Percentiles rank a stretch among this genome's conserved stretches.
Conservation (phyloP, 2,113 vertebrate genomes). For the Petrocephalus microphthalmus region DNA sequence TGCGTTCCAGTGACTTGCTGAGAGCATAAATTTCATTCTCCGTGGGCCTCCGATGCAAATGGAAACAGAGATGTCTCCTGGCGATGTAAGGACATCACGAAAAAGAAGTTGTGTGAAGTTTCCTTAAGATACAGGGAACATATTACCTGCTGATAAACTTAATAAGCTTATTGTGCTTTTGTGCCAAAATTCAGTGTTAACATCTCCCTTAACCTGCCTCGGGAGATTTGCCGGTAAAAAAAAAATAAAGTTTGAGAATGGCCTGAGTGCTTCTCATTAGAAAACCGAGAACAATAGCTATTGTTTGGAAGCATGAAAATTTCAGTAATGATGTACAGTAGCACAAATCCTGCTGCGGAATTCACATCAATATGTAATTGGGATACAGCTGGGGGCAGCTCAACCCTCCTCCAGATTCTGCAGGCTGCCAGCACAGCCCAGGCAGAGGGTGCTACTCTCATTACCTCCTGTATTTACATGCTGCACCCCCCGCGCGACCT, state of each 20-base stretch:
- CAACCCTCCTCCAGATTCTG: not conserved
- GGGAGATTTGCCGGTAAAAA: not conserved
- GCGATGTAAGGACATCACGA: not conserved
- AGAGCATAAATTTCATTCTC: not conserved
- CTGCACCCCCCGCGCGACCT: not conserved
- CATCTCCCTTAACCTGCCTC: not conserved
- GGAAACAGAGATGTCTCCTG: not conserved
- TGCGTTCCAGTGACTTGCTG: not conserved
- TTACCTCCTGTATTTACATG: slow-evolving; percentile 1
- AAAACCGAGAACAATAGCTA: not conserved
- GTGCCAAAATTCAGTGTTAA: not conserved
- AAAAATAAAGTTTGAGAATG: not conserved
- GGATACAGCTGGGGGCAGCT: not conserved
- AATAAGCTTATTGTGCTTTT: not conserved
- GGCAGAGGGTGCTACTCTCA: not conserved
- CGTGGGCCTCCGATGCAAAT: not conserved
- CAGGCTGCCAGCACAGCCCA: not conserved
- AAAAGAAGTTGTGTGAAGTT: not conserved
- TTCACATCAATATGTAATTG: slow-evolving; percentile 18
- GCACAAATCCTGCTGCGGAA: not conserved
- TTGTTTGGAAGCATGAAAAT: not conserved
- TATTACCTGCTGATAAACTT: not conserved
- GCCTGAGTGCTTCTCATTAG: not conserved
- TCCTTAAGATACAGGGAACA: not conserved
- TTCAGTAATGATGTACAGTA: slow-evolving; percentile 18